Evolutionary conservation across 2,797 vertebrate species (phyloP), one percentile per base, ranked within the genome.

Genomic region (Hippopotamyrus pictus): DNA sequence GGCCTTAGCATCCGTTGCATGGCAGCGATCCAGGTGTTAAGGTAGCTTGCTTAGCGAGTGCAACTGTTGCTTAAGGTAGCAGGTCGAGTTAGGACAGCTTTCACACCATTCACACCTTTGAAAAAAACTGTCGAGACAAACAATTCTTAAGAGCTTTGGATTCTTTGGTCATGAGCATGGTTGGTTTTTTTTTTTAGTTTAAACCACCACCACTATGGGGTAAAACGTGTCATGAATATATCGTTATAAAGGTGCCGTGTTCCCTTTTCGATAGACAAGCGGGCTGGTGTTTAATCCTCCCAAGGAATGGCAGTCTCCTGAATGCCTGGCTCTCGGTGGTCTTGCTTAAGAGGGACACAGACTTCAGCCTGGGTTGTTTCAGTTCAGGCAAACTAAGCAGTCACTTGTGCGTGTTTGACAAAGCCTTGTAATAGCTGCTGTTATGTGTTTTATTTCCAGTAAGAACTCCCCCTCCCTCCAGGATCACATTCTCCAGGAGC

Each of bases 381-480:
- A n/a, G 37, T 82, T 82, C 76, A 82, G 76, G 76, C 76, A 46
- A 82, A 82, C 76, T 82, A 82, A 82, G 41, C 76, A 82, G 76
- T 82, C 76, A 82, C 76, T 82, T 44, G 76, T 82, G 76, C 76
- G 5, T 82, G 76, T 82, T 82, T 82, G 76, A 82, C 76, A 82
- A 82, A 82, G 76, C 76, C 41, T 41, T 44, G 76, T 82, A 82
- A 82, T 82, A 46, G 76, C 41, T 82, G 76, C 76, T 82, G 76
- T 82, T 82, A 46, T 82, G 76, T 9, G 76, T 82, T 82, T 82
- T 46, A 82, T 82, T 82, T 82, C 76, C 76, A 82, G 76, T 82
- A 82, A 82, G 76, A 82, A 44, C 76, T 41, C 41, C 41, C 41
- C 17, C 76, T 82, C 76, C 76, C 76, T 82, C 76, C 41, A 82